Base-by-base conservation (phyloP, 2,797 vertebrate species). In the Coreius guichenoti region DNA sequence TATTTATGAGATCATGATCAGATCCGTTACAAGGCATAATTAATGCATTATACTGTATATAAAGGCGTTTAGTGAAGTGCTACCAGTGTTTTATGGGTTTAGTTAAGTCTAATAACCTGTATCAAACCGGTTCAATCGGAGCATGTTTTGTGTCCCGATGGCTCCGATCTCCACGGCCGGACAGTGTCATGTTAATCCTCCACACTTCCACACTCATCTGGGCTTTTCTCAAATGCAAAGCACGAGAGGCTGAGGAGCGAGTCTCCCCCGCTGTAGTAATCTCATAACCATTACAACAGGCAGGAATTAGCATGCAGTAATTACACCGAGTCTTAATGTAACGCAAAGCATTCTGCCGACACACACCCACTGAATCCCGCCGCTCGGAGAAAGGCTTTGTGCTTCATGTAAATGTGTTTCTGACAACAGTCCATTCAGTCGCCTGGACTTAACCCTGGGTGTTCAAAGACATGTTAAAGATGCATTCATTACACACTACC, bases 281-380 rank as follows among this genome's bases (percentile, higher is more conserved):
- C 81, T 86, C 63, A 83, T 79, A 80, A 67, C 73, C 85, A 84
- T 86, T 75, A 85, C 82, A 89, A 91, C 82, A 89, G 78, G 86
- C 39, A 82, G 49, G 86, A 88, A 93, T 95, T 94, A 93, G 92
- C 94, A 94, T 94, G 91, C 81, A 92, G 85, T 93, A 90, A 93
- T 91, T 90, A 88, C 76, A 86, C 76, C 51, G 77, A 87, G 75
- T 88, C 83, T 89, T 90, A 93, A 90, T 89, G 87, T 78, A 83
- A 91, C 90, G 91, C 87, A 90, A 90, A 92, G 56, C 36, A 76
- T 80, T 85, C 68, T 49, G 56, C 54, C 74, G 47, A 63, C 81
- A 72, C 19, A 74, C 54, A 63, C 17, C 1, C 8, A 45, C 56
- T 70, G 54, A 72, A 72, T 65, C 70, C 56, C n/a, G 69, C 8